Percentiles rank a stretch among this genome's conserved stretches.
phyloP scores from a whole-genome alignment of 2,888 invertebrate species.

The Hirtodrosophila confusa region DNA sequence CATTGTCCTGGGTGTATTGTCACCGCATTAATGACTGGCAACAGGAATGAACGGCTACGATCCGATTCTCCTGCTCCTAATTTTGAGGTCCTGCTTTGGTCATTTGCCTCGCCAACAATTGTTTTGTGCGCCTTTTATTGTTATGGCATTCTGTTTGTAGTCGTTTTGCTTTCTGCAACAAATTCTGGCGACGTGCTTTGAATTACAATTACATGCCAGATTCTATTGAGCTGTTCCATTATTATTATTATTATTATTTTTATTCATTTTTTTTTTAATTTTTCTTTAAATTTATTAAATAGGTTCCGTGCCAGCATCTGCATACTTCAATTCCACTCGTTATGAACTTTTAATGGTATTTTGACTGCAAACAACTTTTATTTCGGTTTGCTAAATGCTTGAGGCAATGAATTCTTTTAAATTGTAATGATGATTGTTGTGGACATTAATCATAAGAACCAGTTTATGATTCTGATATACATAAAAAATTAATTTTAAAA shows the following conservation, averaged over 20 bases:
- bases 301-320: constrained; percentile 43
- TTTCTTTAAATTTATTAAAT: constrained; percentile 34
- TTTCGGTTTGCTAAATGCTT: constrained; percentile 1
- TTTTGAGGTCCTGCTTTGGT: constrained; percentile 37
- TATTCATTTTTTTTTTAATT: constrained; percentile 2
- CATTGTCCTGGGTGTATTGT: constrained; percentile 59
- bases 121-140: constrained; percentile 72
- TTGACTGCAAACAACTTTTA: constrained; percentile 34
- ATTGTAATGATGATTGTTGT: constrained; percentile 59
- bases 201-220: constrained; percentile 69
- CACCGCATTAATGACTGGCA: constrained; percentile 68
- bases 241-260: constrained; percentile 22
- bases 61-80: constrained; percentile 8
- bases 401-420: constrained; percentile 35
- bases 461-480: constrained; percentile 45
- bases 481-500: constrained; percentile 2
- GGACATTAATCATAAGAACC: constrained; percentile 56
- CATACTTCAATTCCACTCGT: constrained; percentile 63
- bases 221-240: constrained; percentile 43
- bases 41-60: constrained; percentile 20
- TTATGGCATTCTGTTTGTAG: constrained; percentile 62
- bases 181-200: constrained; percentile 73
- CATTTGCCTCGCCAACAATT: constrained; percentile 70
- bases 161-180: constrained; percentile 71
- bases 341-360: constrained; percentile 74